Base-by-base conservation (phyloP, 2,113 vertebrate species). In the Panthera uncia region DNA sequence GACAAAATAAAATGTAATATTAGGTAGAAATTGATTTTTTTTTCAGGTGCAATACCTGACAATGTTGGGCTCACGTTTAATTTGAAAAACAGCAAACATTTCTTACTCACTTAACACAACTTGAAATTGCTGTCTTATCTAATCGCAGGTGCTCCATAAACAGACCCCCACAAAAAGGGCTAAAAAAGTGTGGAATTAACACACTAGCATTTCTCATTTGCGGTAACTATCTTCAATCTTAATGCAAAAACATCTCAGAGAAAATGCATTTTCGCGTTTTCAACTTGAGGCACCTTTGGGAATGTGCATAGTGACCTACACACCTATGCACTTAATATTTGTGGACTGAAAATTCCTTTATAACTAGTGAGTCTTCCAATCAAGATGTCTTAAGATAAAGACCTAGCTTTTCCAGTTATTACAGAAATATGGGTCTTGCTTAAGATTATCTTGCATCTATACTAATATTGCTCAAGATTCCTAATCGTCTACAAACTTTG, bases 401-500 rank as follows among this genome's bases (percentile, higher is more conserved):
- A 23, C 11, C 69, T 94, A 3, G 33, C 13, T 95, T 95, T 89
- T 50, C 66, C 68, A 93, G 19, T 82, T 33, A 52, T 33, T 65
- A 80, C 29, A 91, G 85, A 95, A 95, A 91, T 65, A 65, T 57
- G 73, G 91, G 23, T 87, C 65, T 98, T 97, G 61, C 81, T 74
- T 78, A 94, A 94, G 91, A 50, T 78, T 61, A 73, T 91, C 82
- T 97, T 95, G 29, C 29, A 84, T 93, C 66, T 91, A 0, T 96
- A 86, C 86, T 94, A 80, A 91, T 84, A 65, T 95, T 98, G 38
- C 93, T 96, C 63, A 95, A 93, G 71, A 96, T 91, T 94, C 91
- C 71, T 91, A 95, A 97, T 96, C 48, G 1, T 91, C 48, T 25
- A 83, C 92, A 95, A 86, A 86, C 93, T 93, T 55, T 93, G 41